Conservation (phyloP, 2,797 vertebrate genomes). For the Etheostoma perlongum region DNA sequence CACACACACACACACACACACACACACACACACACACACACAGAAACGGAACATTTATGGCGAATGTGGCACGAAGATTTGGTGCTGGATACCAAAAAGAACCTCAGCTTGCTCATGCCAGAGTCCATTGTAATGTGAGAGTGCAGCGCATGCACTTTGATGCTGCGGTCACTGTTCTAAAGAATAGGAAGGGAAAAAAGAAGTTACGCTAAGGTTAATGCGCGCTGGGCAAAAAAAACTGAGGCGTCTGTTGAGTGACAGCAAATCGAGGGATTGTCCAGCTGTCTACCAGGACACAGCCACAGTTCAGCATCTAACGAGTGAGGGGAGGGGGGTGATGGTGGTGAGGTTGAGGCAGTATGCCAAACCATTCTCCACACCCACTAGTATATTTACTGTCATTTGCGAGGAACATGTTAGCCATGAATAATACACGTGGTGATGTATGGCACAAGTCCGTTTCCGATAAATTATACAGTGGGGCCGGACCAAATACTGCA, state of each 20-base stretch:
- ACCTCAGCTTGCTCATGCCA: conserved; percentile 53
- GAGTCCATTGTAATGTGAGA: conserved; percentile 72
- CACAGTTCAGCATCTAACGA: conserved; percentile 59
- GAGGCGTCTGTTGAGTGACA: conserved; percentile 63
- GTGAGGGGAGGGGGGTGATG: conserved; percentile 12
- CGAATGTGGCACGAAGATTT: conserved; percentile 61
- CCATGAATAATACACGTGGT: conserved; percentile 78
- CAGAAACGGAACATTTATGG: conserved; percentile 46
- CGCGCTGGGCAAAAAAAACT: conserved; percentile 56
- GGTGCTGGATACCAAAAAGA: conserved; percentile 63
- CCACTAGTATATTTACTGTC: conserved; percentile 69
- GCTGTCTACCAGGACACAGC: conserved; percentile 70
- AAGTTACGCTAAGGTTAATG: conserved; percentile 55
- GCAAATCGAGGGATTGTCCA: conserved; percentile 73
- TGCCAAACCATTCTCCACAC: conserved; percentile 70
- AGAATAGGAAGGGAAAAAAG: conserved; percentile 5
- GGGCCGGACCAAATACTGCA: conserved; percentile 50
- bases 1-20: conserved; percentile 41
- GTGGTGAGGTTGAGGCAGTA: conserved; percentile 41
- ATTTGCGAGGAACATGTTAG: conserved; percentile 76
- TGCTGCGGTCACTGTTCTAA: conserved; percentile 40
- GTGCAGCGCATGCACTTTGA: conserved; percentile 48
- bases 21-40: conserved; percentile 35
- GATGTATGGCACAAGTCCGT: conserved; percentile 64
- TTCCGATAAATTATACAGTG: conserved; percentile 69